Conservation (phyloP, 2,797 vertebrate species). For the Amblyopsis hoosieri region DNA sequence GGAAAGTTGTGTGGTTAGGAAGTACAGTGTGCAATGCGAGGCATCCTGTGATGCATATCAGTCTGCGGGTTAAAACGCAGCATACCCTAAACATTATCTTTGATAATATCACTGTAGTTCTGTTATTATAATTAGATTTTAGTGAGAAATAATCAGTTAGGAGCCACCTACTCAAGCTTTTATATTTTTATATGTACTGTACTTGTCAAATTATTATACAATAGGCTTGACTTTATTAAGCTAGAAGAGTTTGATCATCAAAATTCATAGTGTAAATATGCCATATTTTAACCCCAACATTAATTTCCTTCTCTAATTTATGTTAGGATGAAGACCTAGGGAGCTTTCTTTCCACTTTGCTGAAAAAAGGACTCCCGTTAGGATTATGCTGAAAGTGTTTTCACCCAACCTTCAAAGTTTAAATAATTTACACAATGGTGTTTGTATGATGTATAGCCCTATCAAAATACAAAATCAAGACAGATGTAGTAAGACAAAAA, state of each 20-base stretch:
- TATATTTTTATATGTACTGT: too few species aligned
- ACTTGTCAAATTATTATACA: too few species aligned
- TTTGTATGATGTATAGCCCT: too few species aligned
- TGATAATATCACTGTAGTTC: background rate
- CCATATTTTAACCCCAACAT: background rate
- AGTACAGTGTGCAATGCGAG: background rate
- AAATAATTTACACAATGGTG: background rate
- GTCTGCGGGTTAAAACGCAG: background rate
- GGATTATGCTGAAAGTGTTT: conserved; percentile 65
- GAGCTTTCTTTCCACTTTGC: conserved; percentile 89
- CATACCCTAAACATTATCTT: background rate
- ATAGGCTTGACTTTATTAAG: too few species aligned
- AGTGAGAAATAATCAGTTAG: too few species aligned
- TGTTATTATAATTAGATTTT: too few species aligned
- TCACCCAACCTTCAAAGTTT: background rate
- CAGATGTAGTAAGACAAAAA: too few species aligned
- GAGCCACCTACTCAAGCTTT: too few species aligned
- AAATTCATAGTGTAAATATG: background rate
- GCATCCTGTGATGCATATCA: background rate
- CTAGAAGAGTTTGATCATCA: too few species aligned
- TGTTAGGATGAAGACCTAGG: conserved; percentile 93
- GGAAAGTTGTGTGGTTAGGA: conserved; percentile 5
- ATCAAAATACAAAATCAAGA: too few species aligned
- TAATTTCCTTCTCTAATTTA: conserved; percentile 16
- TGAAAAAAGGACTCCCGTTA: conserved; percentile 92